These are phyloP conservation scores for Lycophotia porphyrea DNA, from an alignment of 2,888 invertebrate genomes.

Conservation along the genomic window DNA sequence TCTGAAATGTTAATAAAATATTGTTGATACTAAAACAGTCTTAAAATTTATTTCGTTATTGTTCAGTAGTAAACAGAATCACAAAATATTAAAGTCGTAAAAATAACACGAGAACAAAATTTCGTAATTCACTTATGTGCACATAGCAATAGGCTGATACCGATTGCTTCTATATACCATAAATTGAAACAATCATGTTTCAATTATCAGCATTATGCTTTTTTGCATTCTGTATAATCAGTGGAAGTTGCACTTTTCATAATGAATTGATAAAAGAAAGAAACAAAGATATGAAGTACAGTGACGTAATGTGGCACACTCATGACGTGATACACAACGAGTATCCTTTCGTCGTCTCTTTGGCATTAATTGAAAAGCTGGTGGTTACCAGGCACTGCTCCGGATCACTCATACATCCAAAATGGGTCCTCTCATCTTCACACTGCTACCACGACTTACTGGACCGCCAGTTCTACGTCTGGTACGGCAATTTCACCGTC, in stretches of 20 bases:
- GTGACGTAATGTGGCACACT: slow-evolving; percentile 2
- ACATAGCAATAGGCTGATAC: background rate
- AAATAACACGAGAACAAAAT: slow-evolving; percentile 5
- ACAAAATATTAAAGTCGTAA: slow-evolving; percentile 37
- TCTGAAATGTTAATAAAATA: background rate
- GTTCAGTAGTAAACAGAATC: slow-evolving; percentile 6
- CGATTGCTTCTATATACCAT: background rate
- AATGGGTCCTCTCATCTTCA: slow-evolving; percentile 50
- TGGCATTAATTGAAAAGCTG: slow-evolving; percentile 16
- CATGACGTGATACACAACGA: slow-evolving; percentile 24
- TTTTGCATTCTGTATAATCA: slow-evolving; percentile 11
- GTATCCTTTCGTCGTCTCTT: slow-evolving; percentile 30
- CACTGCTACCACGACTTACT: slow-evolving; percentile 43
- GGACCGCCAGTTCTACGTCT: slow-evolving; percentile 32
- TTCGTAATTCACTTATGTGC: background rate
- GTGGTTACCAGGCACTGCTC: slow-evolving; percentile 49
- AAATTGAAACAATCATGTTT: slow-evolving; percentile 23
- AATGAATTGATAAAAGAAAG: slow-evolving; percentile 15
- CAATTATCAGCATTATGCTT: slow-evolving; percentile 12
- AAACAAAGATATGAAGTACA: background rate
- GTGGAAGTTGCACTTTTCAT: background rate
- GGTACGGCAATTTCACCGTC: slow-evolving; percentile 48
- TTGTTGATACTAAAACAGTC: slow-evolving; percentile 5
- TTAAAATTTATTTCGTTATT: slow-evolving; percentile 19
- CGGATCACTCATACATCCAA: slow-evolving; percentile 32